These are phyloP conservation scores for Catocala nupta DNA, from an alignment of 2,888 invertebrate genomes.

Conservation along the genomic window DNA sequence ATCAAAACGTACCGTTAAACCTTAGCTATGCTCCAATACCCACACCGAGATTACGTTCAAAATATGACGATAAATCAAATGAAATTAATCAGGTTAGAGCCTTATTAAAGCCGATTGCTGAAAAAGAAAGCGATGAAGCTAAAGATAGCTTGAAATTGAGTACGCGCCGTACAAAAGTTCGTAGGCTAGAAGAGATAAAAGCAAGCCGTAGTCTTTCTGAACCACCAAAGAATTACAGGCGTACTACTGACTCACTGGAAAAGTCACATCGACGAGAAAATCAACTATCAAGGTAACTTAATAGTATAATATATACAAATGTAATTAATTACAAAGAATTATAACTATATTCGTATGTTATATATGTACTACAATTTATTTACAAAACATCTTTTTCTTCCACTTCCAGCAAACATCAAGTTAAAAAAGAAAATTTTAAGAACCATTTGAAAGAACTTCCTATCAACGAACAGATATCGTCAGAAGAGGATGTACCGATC, in stretches of 20 bases:
- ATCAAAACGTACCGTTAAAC: constrained; percentile 75
- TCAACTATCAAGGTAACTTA: constrained; percentile 51
- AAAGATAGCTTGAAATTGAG: constrained; percentile 44
- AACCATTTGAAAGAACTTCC: constrained; percentile 26
- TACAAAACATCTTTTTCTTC: constrained; percentile 23
- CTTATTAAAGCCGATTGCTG: constrained; percentile 68
- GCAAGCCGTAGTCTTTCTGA: constrained; percentile 74
- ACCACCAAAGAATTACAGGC: constrained; percentile 67
- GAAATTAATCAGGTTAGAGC: constrained; percentile 57
- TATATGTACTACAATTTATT: no score
- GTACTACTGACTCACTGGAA: constrained; percentile 39
- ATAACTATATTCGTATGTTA: no score
- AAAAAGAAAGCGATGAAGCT: constrained; percentile 60
- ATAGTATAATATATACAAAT: background rate
- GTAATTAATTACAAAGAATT: no score
- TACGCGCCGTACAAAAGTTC: constrained; percentile 62
- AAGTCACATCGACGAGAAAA: constrained; percentile 45
- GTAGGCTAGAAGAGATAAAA: constrained; percentile 59
- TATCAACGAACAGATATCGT: constrained; percentile 31
- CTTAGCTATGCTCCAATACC: constrained; percentile 69
- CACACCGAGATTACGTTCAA: constrained; percentile 71
- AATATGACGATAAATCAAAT: constrained; percentile 62
- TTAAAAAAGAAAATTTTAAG: constrained; percentile 37
- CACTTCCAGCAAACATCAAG: constrained; percentile 41
- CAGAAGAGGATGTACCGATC: constrained; percentile 54